Conservation (phyloP, 2,888 invertebrate genomes). For the Ophion costatus region DNA sequence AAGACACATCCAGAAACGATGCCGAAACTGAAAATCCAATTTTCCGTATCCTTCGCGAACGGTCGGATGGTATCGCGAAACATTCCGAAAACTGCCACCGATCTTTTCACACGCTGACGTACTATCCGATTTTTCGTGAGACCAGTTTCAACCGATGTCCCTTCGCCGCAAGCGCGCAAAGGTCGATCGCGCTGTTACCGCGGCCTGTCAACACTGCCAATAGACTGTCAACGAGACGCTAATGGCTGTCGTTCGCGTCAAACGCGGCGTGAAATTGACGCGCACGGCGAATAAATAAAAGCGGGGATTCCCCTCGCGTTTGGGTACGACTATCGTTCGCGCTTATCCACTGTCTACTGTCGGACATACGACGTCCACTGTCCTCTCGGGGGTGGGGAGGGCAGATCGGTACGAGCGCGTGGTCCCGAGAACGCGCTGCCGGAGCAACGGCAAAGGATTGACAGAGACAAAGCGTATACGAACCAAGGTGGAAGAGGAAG, state of each 20-base stretch:
- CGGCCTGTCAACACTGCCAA: slow-evolving; percentile 9
- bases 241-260: slow-evolving; percentile 7
- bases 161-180: background rate
- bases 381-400: slow-evolving; percentile 73
- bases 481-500: slow-evolving; percentile 16
- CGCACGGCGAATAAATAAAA: slow-evolving; percentile 41
- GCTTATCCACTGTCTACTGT: slow-evolving; percentile 70
- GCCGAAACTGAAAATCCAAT: background rate
- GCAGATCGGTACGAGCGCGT: slow-evolving; percentile 65
- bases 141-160: background rate
- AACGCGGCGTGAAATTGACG: slow-evolving; percentile 32
- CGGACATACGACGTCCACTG: slow-evolving; percentile 69
- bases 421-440: slow-evolving; percentile 64
- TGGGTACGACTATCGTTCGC: slow-evolving; percentile 70
- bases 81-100: too few relatives aligned
- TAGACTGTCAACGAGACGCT: slow-evolving; percentile 67
- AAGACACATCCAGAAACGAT: slow-evolving; percentile 2
- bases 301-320: slow-evolving; percentile 45
- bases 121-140: background rate
- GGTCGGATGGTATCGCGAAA: background rate
- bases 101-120: background rate
- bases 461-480: slow-evolving; percentile 48
- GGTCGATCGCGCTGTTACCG: background rate
- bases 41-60: background rate
- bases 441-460: slow-evolving; percentile 39